phyloP scores from a whole-genome alignment of 1,140 invertebrate genomes.

The Marisa cornuarietis region DNA sequence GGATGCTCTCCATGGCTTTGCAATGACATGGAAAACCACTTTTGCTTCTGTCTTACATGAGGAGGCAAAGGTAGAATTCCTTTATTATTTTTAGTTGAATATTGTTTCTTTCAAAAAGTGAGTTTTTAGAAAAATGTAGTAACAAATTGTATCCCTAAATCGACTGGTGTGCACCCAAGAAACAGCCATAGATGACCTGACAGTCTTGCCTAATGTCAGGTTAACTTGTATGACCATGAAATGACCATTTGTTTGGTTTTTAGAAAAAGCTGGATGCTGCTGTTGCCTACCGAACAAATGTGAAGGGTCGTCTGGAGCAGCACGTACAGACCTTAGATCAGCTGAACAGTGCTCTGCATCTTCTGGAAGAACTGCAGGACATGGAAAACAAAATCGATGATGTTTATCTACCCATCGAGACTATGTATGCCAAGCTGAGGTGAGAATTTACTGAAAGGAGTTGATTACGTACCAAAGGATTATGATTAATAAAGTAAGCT shows the following conservation, averaged over 20 bases:
- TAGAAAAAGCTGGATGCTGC: constrained; percentile 64
- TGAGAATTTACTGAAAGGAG: constrained; percentile 26
- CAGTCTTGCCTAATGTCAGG: neutral
- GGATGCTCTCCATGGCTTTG: constrained; percentile 64
- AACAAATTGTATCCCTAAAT: neutral
- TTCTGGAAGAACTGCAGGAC: constrained; percentile 64
- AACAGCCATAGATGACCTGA: neutral
- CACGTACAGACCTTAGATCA: constrained; percentile 63
- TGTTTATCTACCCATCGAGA: constrained; percentile 67
- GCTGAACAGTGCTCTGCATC: constrained; percentile 61
- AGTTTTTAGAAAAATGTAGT: neutral
- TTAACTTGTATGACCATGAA: neutral
- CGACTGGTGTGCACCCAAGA: neutral
- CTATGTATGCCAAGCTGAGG: constrained; percentile 64
- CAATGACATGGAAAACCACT: constrained; percentile 65
- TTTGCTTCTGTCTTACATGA: constrained; percentile 65
- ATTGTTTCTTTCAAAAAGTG: neutral
- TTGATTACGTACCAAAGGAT: neutral
- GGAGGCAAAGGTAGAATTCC: constrained; percentile 60
- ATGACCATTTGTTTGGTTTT: constrained; percentile 4
- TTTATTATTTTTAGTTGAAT: neutral
- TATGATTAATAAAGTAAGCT: neutral
- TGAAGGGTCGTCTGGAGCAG: constrained; percentile 57
- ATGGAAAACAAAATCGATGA: constrained; percentile 67
- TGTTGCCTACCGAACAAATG: constrained; percentile 59